A percentile compares a stretch with the other conserved stretches of the same genome.
These are phyloP conservation scores for Brienomyrus brachyistius DNA, from an alignment of 2,113 vertebrate species.

Conservation along the genomic window DNA sequence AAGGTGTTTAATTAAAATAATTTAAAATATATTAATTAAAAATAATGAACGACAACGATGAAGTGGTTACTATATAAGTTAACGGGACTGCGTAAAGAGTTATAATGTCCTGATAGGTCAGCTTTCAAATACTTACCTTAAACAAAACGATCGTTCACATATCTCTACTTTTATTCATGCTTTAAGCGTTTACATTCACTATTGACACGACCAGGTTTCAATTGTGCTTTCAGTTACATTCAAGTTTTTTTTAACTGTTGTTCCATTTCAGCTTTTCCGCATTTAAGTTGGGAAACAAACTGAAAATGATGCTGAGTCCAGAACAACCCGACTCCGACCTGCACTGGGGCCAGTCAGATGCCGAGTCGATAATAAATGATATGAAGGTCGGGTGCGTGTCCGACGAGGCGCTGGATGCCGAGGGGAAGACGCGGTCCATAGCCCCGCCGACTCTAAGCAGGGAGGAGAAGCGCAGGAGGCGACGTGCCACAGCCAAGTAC, in stretches of 20 bases:
- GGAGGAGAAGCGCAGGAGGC: slow-evolving; percentile 79
- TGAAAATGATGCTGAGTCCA: slow-evolving; percentile 87
- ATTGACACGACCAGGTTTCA: not conserved
- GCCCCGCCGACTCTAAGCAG: slow-evolving; percentile 73
- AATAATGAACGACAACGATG: not conserved
- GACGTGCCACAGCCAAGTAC: slow-evolving; percentile 59
- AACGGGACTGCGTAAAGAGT: not conserved
- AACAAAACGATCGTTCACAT: not conserved
- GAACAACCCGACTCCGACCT: slow-evolving; percentile 79
- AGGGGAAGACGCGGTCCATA: slow-evolving; percentile 53
- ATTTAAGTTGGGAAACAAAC: slow-evolving; percentile 3
- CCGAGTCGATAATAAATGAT: slow-evolving; percentile 78
- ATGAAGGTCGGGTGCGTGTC: slow-evolving; percentile 63
- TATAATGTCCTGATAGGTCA: not conserved
- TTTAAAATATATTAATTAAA: not conserved
- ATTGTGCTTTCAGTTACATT: not conserved
- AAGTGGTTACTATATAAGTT: not conserved
- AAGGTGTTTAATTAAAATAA: not conserved
- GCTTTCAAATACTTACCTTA: not conserved
- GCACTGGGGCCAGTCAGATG: slow-evolving; percentile 67
- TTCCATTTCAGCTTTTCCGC: slow-evolving; percentile 16
- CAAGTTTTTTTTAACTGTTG: not conserved
- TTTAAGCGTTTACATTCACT: not conserved
- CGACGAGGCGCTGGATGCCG: slow-evolving; percentile 66
- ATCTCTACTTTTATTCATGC: not conserved